Evolutionary conservation across 2,113 vertebrate genomes (phyloP).

Genomic region (Protomyctophum bolini): DNA sequence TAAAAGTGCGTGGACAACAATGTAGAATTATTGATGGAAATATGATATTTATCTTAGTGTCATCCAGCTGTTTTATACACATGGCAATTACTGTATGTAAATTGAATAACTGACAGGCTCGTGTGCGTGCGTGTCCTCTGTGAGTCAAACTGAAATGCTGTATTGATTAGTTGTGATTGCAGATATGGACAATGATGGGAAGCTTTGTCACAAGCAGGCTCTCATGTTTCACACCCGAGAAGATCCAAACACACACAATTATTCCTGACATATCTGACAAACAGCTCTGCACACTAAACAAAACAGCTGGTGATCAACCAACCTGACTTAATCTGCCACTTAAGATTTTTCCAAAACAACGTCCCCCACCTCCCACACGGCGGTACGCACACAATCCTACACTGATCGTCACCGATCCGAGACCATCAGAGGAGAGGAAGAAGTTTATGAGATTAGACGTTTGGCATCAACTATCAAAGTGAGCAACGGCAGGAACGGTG

Average conservation of each 20-base stretch:
- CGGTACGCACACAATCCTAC: conserved; percentile 67
- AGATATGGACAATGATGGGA: conserved; percentile 18
- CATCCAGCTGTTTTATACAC: too few relatives aligned
- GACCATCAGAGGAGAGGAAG: conserved; percentile 60
- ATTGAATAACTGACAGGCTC: too few relatives aligned
- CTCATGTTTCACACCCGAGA: conserved; percentile 42
- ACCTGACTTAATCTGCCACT: conserved; percentile 75
- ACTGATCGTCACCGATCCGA: conserved; percentile 77
- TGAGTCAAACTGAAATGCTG: too few relatives aligned
- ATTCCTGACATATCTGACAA: conserved; percentile 74
- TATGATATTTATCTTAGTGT: too few relatives aligned
- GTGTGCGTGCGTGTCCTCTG: too few relatives aligned
- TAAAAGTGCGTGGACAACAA: too few relatives aligned
- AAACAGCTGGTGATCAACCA: conserved; percentile 74
- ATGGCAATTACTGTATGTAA: too few relatives aligned
- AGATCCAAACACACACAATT: conserved; percentile 69
- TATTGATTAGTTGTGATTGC: conserved; percentile 4
- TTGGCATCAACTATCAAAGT: conserved; percentile 93
- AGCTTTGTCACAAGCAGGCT: conserved; percentile 31
- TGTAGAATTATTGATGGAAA: too few relatives aligned
- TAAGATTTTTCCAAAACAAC: conserved; percentile 83
- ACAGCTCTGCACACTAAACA: conserved; percentile 77
- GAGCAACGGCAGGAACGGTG: conserved; percentile 83
- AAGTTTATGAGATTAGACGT: conserved; percentile 92
- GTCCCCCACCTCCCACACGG: conserved; percentile 78